Base-by-base conservation (phyloP, 37 sponge, comb jelly and placozoan genomes). In the Amphimedon queenslandica region DNA sequence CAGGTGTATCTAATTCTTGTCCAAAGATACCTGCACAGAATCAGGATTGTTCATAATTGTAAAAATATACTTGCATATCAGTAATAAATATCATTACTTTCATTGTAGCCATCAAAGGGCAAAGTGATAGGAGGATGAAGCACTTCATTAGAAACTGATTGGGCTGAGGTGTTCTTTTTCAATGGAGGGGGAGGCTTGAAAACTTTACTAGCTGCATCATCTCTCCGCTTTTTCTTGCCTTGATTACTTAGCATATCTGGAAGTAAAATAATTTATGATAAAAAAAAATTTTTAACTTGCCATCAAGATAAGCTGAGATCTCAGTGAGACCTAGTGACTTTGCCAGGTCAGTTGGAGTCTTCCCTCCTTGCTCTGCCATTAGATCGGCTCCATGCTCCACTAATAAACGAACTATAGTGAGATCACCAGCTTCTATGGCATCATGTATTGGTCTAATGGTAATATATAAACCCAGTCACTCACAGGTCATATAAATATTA, bases 381-480 rank as follows among this genome's bases (percentile, higher is more conserved):
- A 76, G 75, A 60, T 88, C 88, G 37, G 89, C 93, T 13, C 85
- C 89, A 74, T 77, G 39, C 32, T 76, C 11, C 3, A 92, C 40
- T 57, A 92, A 63, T 30, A 84, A 27, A 58, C 80, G 80, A 32
- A 92, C 85, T 35, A 87, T 32, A 6, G 76, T 77, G 30, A 92
- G 41, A n/a, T 47, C 23, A 24, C 85, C 81, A 4, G 63, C 57
- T 56, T 87, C 88, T 64, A 92, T 81, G 6, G 93, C 93, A 87
- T 92, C 93, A 73, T 92, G 88, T 10, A 92, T 80, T n/a, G 93
- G 93, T 68, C 89, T 90, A 56, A 21, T 36, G 8, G 11, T 61
- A 28, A 21, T 8, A 61, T 27, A 61, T 10, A 61, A n/a, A 47
- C 13, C 13, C 13, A 47, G 13, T 47, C 13, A 18, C 51, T 18